phyloP scores from a whole-genome alignment of 2,113 vertebrate genomes.

The Megalops atlanticus region DNA sequence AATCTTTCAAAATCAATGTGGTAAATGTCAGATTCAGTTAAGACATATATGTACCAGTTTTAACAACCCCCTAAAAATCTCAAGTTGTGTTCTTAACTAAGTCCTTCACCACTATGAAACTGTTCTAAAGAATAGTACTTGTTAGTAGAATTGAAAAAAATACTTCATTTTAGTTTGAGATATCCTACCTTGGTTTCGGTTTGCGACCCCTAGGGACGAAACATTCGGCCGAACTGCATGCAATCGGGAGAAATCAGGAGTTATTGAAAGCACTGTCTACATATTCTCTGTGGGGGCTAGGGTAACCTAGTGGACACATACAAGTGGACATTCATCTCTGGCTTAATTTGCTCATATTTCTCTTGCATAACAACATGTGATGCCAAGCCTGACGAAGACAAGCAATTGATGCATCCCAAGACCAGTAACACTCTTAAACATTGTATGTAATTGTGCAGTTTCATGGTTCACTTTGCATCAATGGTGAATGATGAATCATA shows the following conservation, averaged over 20 bases:
- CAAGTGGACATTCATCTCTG: conserved; percentile 76
- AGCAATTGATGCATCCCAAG: conserved; percentile 83
- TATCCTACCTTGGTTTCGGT: conserved; percentile 98
- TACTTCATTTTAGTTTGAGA: conserved; percentile 66
- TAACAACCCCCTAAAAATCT: neutral
- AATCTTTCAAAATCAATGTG: neutral
- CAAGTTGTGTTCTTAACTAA: neutral
- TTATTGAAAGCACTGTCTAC: conserved; percentile 82
- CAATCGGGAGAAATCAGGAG: conserved; percentile 90
- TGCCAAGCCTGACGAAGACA: conserved; percentile 76
- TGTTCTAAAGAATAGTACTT: neutral
- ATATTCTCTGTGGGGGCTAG: conserved; percentile 39
- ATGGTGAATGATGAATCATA: conserved; percentile 54
- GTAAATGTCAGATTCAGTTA: neutral
- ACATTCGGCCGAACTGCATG: conserved; percentile 97
- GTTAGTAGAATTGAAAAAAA: conserved; percentile 48
- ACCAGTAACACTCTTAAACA: conserved; percentile 73
- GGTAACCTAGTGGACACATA: conserved; percentile 81
- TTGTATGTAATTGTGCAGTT: conserved; percentile 66
- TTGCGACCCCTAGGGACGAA: conserved; percentile 99
- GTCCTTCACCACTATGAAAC: neutral
- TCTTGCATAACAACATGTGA: conserved; percentile 76
- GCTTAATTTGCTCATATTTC: conserved; percentile 70
- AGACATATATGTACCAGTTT: conserved; percentile 26
- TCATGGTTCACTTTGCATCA: conserved; percentile 44